These are phyloP conservation scores for Bubo blakistoni DNA, from an alignment of 2,113 vertebrate genomes.

Conservation along the genomic window DNA sequence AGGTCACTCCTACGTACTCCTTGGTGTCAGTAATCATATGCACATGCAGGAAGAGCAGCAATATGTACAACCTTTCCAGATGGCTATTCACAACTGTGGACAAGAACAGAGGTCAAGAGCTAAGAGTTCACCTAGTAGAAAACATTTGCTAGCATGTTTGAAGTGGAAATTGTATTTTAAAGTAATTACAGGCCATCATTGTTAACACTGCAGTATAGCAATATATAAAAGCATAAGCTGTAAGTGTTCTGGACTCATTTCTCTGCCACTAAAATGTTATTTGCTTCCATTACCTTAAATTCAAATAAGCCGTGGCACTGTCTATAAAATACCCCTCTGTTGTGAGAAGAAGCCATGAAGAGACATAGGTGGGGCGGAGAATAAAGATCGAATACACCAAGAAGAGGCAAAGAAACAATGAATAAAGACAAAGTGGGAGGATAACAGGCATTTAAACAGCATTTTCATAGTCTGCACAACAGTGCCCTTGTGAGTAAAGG, in stretches of 20 bases:
- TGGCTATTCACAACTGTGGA: background rate
- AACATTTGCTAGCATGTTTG: background rate
- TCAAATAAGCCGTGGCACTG: background rate
- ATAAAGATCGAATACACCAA: background rate
- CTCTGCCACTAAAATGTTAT: slow-evolving; percentile 40
- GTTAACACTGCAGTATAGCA: slow-evolving; percentile 12
- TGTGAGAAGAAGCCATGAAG: background rate
- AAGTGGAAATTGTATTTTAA: slow-evolving; percentile 42
- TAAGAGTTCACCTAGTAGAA: slow-evolving; percentile 12
- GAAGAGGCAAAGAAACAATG: background rate
- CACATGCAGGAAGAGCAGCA: background rate
- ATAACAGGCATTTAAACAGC: background rate
- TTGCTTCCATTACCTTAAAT: slow-evolving; percentile 53
- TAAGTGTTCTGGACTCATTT: slow-evolving; percentile 39
- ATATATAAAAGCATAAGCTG: slow-evolving; percentile 28
- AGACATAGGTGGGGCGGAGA: background rate
- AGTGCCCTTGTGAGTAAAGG: background rate
- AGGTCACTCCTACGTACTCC: background rate
- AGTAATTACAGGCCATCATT: slow-evolving; percentile 45
- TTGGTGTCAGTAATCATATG: background rate
- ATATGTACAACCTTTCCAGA: background rate
- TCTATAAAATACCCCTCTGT: background rate
- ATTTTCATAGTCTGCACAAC: background rate
- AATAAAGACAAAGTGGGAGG: background rate
- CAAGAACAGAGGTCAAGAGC: slow-evolving; percentile 19